Percentiles rank a stretch among this genome's conserved stretches.
Conservation (phyloP, 2,888 invertebrate species). For the Erpobdella octoculata region DNA sequence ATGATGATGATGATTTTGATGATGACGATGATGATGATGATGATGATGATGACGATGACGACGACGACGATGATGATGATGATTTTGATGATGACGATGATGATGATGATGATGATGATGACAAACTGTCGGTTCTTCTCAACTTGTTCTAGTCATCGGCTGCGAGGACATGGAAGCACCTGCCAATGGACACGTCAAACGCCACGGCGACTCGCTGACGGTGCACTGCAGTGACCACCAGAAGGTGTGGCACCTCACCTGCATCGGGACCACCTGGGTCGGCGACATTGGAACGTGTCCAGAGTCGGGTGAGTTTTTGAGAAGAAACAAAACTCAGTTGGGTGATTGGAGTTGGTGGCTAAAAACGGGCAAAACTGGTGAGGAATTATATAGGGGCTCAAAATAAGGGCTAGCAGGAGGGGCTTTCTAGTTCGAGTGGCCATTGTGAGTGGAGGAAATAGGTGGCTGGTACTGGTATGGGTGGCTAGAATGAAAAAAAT, state of each 20-base stretch:
- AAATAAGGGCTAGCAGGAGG: no score
- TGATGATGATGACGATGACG: neutral
- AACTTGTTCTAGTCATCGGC: slow-evolving; percentile 27
- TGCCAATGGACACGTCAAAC: slow-evolving; percentile 16
- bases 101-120: neutral
- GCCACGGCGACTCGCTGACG: slow-evolving; percentile 16
- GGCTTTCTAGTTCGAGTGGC: no score
- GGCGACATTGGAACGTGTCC: slow-evolving; percentile 22
- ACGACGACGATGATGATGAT: neutral
- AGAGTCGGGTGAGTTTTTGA: slow-evolving; percentile 23
- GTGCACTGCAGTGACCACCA: slow-evolving; percentile 28
- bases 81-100: neutral
- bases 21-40: neutral
- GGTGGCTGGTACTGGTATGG: no score
- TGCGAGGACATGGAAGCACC: slow-evolving; percentile 25
- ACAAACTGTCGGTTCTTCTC: neutral
- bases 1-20: no score
- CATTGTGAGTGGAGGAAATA: no score
- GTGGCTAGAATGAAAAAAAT: no score
- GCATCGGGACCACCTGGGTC: slow-evolving; percentile 28
- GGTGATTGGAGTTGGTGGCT: neutral
- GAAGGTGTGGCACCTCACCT: slow-evolving; percentile 31
- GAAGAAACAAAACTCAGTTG: no score
- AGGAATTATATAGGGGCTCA: no score
- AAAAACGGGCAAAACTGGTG: neutral